These are phyloP conservation scores for Thripadectes ignobilis DNA, from an alignment of 2,797 vertebrate genomes.

Conservation along the genomic window DNA sequence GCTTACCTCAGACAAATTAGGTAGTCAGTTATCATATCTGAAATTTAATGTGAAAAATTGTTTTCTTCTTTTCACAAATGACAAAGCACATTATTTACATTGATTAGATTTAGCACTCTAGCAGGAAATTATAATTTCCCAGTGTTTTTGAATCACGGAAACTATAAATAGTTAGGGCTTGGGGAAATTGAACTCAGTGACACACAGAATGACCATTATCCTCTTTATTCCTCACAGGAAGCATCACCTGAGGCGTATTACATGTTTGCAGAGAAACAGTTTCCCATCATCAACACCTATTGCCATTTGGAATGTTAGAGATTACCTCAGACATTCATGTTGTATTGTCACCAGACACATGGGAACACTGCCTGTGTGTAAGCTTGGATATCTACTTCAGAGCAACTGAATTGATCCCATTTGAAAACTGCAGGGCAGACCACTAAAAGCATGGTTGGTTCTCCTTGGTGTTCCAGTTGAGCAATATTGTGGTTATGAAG, in stretches of 20 bases:
- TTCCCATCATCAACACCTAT: neutral
- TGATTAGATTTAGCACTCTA: neutral
- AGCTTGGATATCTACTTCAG: neutral
- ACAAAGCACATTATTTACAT: neutral
- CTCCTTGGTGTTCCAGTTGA: neutral
- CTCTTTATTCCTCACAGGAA: neutral
- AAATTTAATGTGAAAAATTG: neutral
- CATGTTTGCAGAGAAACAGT: neutral
- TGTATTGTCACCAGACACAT: neutral
- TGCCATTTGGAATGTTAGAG: neutral
- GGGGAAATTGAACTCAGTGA: neutral
- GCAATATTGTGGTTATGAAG: neutral
- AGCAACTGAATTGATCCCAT: neutral
- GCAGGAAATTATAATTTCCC: neutral
- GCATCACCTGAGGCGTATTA: neutral
- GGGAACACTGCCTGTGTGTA: neutral
- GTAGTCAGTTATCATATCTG: neutral
- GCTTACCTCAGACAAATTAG: neutral
- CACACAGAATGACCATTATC: neutral
- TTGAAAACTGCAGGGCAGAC: neutral
- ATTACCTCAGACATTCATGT: neutral
- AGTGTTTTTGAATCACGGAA: neutral
- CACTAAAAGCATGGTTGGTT: neutral
- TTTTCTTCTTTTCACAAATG: neutral
- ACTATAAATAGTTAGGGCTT: neutral